Percentiles rank a stretch among this genome's conserved stretches.
Conservation (phyloP, 2,113 vertebrate genomes). For the Periophthalmus modestus region DNA sequence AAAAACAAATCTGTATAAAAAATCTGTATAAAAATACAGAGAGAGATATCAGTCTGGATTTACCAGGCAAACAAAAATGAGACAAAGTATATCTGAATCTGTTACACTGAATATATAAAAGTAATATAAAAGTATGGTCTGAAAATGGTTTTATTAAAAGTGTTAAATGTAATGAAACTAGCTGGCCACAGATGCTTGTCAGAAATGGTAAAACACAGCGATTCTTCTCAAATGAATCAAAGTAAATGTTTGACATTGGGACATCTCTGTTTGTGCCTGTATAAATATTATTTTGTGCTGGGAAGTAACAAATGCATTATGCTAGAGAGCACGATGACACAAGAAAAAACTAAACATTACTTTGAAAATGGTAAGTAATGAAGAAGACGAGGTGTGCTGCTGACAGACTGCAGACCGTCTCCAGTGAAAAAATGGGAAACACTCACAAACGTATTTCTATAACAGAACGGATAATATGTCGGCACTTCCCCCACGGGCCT, state of each 20-base stretch:
- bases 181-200: no score
- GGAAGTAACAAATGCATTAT: background rate
- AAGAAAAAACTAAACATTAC: background rate
- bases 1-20: no score
- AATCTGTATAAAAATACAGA: no score
- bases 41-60: no score
- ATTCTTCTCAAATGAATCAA: no score
- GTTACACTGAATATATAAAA: no score
- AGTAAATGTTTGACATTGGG: background rate
- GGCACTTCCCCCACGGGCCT: background rate
- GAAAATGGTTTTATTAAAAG: no score
- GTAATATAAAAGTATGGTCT: no score
- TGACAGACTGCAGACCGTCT: background rate
- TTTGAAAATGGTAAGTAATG: background rate
- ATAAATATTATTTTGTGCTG: background rate
- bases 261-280: background rate
- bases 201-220: no score
- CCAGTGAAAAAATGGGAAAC: background rate
- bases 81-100: no score
- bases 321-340: background rate
- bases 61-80: no score
- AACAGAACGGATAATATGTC: background rate
- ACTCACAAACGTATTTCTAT: background rate
- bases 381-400: background rate
- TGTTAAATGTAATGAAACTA: no score